Percentiles rank a stretch among this genome's conserved stretches.
Conservation (phyloP, 2,113 vertebrate genomes). For the Dromaius novaehollandiae region DNA sequence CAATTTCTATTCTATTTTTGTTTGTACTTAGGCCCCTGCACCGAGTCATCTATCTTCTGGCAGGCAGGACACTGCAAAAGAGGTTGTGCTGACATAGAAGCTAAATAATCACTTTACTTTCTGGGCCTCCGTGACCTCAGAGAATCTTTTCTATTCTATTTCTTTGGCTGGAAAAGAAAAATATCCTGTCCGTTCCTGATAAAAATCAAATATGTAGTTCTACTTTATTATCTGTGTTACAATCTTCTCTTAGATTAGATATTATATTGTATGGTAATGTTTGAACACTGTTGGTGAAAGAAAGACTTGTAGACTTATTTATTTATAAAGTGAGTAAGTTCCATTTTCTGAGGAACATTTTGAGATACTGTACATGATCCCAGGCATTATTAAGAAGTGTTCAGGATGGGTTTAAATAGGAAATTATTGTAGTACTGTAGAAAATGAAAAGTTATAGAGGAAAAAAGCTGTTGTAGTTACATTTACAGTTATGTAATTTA, state of each 20-base stretch:
- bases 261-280: neutral
- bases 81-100: conserved; percentile 60
- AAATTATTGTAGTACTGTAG: neutral
- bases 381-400: neutral
- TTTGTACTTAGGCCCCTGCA: conserved; percentile 31
- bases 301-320: neutral
- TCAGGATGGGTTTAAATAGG: neutral
- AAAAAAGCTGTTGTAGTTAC: neutral
- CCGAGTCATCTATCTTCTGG: conserved; percentile 54
- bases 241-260: neutral
- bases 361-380: neutral
- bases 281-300: neutral
- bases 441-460: neutral
- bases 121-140: conserved; percentile 54
- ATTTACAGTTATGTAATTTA: neutral
- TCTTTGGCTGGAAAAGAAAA: neutral
- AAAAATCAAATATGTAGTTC: conserved; percentile 19
- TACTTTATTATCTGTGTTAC: neutral
- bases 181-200: neutral
- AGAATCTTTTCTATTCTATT: conserved; percentile 42
- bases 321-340: neutral
- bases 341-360: neutral
- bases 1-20: conserved; percentile 60
- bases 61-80: conserved; percentile 31
- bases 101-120: conserved; percentile 66